A percentile compares a stretch with the other conserved stretches of the same genome.
Conservation (phyloP, 2,113 vertebrate species). For the Triplophysa tibetana region DNA sequence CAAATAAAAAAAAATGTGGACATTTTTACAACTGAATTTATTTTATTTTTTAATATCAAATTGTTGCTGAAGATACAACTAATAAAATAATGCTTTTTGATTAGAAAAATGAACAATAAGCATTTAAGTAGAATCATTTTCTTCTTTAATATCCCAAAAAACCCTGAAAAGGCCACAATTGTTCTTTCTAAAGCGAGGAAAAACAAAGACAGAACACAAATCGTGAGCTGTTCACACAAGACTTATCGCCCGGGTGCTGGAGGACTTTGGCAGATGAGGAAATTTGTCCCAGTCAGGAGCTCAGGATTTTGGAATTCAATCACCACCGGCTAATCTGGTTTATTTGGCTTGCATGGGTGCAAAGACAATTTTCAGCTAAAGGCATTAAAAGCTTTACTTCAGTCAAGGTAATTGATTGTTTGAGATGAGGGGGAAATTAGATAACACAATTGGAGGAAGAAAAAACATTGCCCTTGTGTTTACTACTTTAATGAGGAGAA, state of each 20-base stretch:
- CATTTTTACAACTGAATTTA: too few species aligned
- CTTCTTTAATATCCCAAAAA: too few species aligned
- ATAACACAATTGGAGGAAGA: slow-evolving; percentile 30
- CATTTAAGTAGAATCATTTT: too few species aligned
- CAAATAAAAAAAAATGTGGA: too few species aligned
- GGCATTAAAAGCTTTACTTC: slow-evolving; percentile 44
- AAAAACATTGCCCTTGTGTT: slow-evolving; percentile 2
- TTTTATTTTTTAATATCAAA: too few species aligned
- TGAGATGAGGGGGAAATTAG: slow-evolving; percentile 38
- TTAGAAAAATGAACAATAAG: too few species aligned
- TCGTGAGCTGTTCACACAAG: slow-evolving; percentile 1
- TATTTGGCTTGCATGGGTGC: slow-evolving; percentile 24
- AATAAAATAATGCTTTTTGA: too few species aligned
- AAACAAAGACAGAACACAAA: not conserved
- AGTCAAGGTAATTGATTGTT: slow-evolving; percentile 47
- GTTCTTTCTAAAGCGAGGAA: not conserved
- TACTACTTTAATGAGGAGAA: slow-evolving; percentile 10
- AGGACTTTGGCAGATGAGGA: slow-evolving; percentile 30
- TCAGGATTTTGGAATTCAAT: slow-evolving; percentile 18
- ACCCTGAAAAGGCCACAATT: not conserved
- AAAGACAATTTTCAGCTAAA: slow-evolving; percentile 41
- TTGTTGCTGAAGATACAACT: too few species aligned
- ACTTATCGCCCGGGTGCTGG: not conserved
- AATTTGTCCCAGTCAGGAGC: slow-evolving; percentile 28
- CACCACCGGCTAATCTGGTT: slow-evolving; percentile 41